Evolutionary conservation across 2,797 vertebrate species (phyloP).

Genomic region (Megaceryle alcyon): DNA sequence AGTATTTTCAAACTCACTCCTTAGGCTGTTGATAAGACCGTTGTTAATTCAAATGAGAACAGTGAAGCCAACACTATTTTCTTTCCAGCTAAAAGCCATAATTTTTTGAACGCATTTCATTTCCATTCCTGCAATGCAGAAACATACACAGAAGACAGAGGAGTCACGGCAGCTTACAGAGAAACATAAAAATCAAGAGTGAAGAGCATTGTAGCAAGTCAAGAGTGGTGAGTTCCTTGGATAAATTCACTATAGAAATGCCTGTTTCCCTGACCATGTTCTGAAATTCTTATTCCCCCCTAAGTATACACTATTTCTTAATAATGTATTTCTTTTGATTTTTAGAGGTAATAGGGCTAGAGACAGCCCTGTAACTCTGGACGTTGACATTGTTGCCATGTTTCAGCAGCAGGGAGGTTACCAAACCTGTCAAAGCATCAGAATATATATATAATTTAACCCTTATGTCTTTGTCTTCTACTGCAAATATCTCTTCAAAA

Average conservation of each 20-base stretch:
- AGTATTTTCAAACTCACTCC: background rate
- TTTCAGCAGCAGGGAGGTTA: constrained; percentile 4
- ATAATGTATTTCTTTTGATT: background rate
- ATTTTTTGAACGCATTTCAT: background rate
- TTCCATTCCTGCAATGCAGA: background rate
- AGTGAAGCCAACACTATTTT: background rate
- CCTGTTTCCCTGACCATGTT: background rate
- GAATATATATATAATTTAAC: constrained; percentile 25
- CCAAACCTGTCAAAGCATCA: background rate
- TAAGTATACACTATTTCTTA: background rate
- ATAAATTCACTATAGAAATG: background rate
- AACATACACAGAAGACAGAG: background rate
- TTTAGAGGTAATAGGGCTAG: background rate
- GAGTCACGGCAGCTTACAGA: background rate
- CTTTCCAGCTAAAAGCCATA: background rate
- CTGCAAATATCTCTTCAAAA: constrained; percentile 28
- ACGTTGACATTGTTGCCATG: background rate
- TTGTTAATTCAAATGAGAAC: background rate
- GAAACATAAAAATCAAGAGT: background rate
- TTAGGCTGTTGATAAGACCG: background rate
- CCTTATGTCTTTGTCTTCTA: background rate
- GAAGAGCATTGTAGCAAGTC: background rate
- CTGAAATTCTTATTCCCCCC: background rate
- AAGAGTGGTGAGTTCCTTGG: background rate
- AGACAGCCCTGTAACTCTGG: background rate